These are phyloP conservation scores for Buphagus erythrorhynchus DNA, from an alignment of 2,797 vertebrate genomes.

Conservation along the genomic window DNA sequence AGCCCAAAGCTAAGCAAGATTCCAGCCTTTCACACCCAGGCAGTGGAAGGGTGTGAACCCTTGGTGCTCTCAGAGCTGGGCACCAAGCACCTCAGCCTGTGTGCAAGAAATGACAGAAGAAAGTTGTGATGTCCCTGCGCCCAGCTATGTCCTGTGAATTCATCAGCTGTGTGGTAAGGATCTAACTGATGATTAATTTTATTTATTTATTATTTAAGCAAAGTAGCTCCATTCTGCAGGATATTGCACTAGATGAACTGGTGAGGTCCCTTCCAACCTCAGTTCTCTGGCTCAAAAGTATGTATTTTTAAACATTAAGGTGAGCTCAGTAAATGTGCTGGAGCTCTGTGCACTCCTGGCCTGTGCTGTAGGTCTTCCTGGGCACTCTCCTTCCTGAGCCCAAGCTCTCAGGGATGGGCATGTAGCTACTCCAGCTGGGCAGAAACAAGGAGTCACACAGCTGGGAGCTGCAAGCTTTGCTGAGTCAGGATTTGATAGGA, in stretches of 20 bases:
- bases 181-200: background rate
- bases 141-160: background rate
- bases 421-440: background rate
- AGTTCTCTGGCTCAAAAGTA: accelerated
- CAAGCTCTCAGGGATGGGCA: background rate
- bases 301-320: background rate
- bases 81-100: background rate
- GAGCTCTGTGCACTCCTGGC: background rate
- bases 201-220: background rate
- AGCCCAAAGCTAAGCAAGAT: background rate
- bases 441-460: background rate
- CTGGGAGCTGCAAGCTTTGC: background rate
- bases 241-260: background rate
- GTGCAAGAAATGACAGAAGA: background rate
- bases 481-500: background rate
- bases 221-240: background rate
- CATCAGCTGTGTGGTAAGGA: background rate
- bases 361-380: background rate
- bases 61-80: background rate
- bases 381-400: background rate
- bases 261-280: background rate
- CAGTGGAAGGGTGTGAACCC: too few relatives aligned
- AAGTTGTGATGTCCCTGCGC: background rate
- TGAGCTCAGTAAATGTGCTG: background rate
- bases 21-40: background rate